Percentiles rank a stretch among this genome's conserved stretches.
These are phyloP conservation scores for Struthio camelus DNA, from an alignment of 2,113 vertebrate species.

Conservation along the genomic window DNA sequence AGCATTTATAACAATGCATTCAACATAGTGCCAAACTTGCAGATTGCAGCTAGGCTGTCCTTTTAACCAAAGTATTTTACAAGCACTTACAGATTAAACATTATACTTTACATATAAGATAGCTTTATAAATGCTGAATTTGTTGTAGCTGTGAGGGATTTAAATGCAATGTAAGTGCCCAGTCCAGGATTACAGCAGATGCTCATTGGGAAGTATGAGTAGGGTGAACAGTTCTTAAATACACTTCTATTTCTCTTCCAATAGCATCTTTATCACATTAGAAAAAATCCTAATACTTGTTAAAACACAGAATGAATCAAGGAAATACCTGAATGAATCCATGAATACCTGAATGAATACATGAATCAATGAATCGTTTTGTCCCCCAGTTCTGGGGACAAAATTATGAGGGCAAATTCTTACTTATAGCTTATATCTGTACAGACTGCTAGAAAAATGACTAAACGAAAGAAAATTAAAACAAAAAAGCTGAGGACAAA, in stretches of 20 bases:
- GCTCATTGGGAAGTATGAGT: neutral
- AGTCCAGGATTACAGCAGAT: neutral
- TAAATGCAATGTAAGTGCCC: neutral
- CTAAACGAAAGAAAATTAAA: neutral
- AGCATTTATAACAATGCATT: too few relatives aligned
- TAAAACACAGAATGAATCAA: neutral
- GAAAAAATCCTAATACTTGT: neutral
- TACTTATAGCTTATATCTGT: neutral
- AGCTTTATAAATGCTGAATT: neutral
- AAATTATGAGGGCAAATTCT: neutral
- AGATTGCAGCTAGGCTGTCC: too few relatives aligned
- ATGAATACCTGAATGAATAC: too few relatives aligned
- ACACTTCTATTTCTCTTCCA: neutral
- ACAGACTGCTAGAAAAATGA: neutral
- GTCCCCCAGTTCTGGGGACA: neutral
- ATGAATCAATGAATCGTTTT: too few relatives aligned
- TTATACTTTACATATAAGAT: neutral
- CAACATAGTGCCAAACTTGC: too few relatives aligned
- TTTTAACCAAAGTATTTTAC: too few relatives aligned
- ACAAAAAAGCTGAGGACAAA: accelerated
- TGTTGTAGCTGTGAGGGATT: neutral
- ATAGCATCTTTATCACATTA: neutral
- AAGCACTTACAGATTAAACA: too few relatives aligned
- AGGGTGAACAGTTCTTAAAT: neutral
- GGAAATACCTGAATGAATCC: too few relatives aligned